These are phyloP conservation scores for Dorcus hopei DNA, from an alignment of 2,888 invertebrate genomes.

Conservation along the genomic window DNA sequence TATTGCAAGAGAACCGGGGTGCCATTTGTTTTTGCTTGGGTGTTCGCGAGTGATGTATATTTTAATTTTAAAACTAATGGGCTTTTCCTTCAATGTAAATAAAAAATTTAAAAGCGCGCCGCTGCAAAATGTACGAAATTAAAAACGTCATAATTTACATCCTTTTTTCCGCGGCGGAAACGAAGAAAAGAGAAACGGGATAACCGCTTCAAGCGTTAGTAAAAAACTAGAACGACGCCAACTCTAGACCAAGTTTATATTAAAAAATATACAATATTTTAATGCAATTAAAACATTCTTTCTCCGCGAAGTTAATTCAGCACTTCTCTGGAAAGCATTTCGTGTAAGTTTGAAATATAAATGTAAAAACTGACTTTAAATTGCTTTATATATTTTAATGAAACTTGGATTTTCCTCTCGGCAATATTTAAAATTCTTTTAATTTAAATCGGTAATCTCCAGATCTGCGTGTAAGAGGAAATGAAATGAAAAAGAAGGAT, in stretches of 20 bases:
- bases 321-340: conserved; percentile 30
- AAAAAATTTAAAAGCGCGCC: conserved; percentile 40
- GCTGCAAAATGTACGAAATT: conserved; percentile 35
- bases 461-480: conserved; percentile 21
- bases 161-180: conserved; percentile 22
- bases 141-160: conserved; percentile 38
- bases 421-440: conserved; percentile 35
- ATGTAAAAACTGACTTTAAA: conserved; percentile 36
- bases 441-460: conserved; percentile 34
- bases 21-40: conserved; percentile 46
- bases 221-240: conserved; percentile 2
- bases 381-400: conserved; percentile 39
- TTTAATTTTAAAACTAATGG: conserved; percentile 50
- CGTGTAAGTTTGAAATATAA: conserved; percentile 32
- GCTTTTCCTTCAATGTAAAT: conserved; percentile 44
- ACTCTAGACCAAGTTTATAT: conserved; percentile 26
- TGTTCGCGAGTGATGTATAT: conserved; percentile 46
- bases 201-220: neutral
- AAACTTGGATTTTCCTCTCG: conserved; percentile 36
- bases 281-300: conserved; percentile 42
- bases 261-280: conserved; percentile 39
- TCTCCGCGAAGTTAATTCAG: conserved; percentile 32
- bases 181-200: conserved; percentile 6
- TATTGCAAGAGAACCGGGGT: conserved; percentile 44
- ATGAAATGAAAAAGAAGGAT: conserved; percentile 27